Evolutionary conservation across 2,113 vertebrate species (phyloP), one percentile per base, ranked within the genome.

Genomic region (Callaeas wilsoni): DNA sequence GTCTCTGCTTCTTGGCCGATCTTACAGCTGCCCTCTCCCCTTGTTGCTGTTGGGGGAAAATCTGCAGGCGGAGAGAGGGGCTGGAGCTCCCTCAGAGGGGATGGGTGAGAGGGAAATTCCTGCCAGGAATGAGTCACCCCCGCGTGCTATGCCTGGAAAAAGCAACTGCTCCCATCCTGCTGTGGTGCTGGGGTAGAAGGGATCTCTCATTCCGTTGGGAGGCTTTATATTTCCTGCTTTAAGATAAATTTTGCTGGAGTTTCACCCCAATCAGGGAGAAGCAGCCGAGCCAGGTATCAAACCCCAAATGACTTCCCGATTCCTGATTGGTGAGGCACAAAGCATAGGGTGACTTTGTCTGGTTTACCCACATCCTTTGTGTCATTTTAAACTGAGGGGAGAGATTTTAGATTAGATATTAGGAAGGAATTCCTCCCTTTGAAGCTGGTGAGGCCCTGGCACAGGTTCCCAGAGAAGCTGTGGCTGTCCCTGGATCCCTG

Each of bases 91-190:
- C 70, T 59, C 2, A 4, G 68, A 93, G 77, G 55, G 70, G 89
- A 78, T 25, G 26, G 59, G 44, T 4, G 75, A 83, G 90, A 52
- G 85, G 94, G 81, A 93, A 96, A 94, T 87, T 91, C 68, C 73
- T 89, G 59, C 63, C 1, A 4, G 84, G 65, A 25, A n/a, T 93
- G 93, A 94, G 74, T 93, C 94, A 93, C 1, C 26, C 76, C 35
- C 47, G 0, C 6, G 0, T 84, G 94, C 80, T 79, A 10, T 0
- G 62, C 50, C 81, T 93, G 90, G 85, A 93, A 96, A 94, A 96
- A 96, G n/a, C 77, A 70, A 47, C 70, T 64, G 69, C 78, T 81
- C 64, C 81, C 82, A 46, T 67, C 74, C 65, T 76, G 53, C 57
- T 37, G 75, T 0, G 0, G 15, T 25, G 81, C 69, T 82, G 59